A percentile compares a stretch with the other conserved stretches of the same genome.
Evolutionary conservation across 2,113 vertebrate species (phyloP).

Genomic region (Geococcyx californianus): DNA sequence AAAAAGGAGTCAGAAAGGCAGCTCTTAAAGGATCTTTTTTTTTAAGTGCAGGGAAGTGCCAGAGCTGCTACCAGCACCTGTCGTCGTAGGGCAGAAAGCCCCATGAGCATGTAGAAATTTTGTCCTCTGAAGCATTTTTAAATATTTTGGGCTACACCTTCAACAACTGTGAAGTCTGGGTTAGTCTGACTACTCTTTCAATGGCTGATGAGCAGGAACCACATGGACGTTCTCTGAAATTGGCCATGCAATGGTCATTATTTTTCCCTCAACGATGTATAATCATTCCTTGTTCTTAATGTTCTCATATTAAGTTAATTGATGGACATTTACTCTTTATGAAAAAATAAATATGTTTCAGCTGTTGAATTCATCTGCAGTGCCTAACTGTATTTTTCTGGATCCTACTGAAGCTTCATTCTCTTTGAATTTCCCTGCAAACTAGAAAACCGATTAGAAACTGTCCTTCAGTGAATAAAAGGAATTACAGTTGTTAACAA

Average conservation of each 20-base stretch:
- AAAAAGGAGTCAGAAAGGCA: not conserved
- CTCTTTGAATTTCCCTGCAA: not conserved
- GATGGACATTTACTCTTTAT: not conserved
- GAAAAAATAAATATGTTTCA: not conserved
- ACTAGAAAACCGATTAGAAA: not conserved
- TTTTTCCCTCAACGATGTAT: not conserved
- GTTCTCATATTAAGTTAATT: not conserved
- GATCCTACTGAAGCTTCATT: not conserved
- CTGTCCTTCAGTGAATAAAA: not conserved
- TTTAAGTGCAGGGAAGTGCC: not conserved
- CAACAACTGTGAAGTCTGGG: not conserved
- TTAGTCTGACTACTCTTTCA: not conserved
- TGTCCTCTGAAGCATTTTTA: not conserved
- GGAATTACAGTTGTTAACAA: not conserved
- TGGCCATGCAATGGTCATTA: accelerated
- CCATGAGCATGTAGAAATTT: not conserved
- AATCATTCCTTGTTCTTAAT: not conserved
- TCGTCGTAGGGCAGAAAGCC: not conserved
- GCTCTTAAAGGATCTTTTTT: not conserved
- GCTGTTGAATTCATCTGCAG: not conserved
- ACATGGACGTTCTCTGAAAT: not conserved
- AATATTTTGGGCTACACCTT: not conserved
- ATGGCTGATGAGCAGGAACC: not conserved
- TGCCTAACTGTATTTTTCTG: not conserved
- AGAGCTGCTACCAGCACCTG: not conserved